Percentiles rank a stretch among this genome's conserved stretches.
Conservation (phyloP, 2,888 invertebrate species). For the Metellina segmentata region DNA sequence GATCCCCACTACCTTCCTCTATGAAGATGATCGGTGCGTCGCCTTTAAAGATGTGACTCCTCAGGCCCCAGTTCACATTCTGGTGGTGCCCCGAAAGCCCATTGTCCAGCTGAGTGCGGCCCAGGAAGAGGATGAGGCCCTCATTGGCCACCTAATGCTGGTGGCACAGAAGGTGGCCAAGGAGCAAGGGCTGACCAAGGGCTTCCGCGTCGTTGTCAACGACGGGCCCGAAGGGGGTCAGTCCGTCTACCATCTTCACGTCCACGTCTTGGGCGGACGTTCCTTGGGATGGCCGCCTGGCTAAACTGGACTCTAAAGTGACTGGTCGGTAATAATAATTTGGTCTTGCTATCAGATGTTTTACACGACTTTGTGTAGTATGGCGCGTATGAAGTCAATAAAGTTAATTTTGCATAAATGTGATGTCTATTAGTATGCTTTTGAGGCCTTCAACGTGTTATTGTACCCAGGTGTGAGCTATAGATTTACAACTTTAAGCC, state of each 20-base stretch:
- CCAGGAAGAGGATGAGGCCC: conserved; percentile 77
- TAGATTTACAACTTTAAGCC: too few species aligned
- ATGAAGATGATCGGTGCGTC: conserved; percentile 83
- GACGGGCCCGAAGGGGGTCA: conserved; percentile 83
- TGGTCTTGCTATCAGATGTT: too few species aligned
- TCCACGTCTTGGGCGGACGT: conserved; percentile 83
- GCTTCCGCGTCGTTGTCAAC: conserved; percentile 81
- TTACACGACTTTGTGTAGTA: too few species aligned
- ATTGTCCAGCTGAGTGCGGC: conserved; percentile 77
- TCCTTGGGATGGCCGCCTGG: conserved; percentile 84
- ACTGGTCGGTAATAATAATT: too few species aligned
- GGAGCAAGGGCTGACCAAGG: conserved; percentile 75
- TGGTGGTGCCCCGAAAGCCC: conserved; percentile 79
- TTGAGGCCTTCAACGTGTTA: too few species aligned
- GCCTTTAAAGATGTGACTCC: conserved; percentile 83
- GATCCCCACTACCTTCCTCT: conserved; percentile 83
- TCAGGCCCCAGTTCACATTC: conserved; percentile 83
- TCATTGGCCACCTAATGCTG: conserved; percentile 82
- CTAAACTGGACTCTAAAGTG: conserved; percentile 77
- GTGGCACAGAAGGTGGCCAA: conserved; percentile 81
- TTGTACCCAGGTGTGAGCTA: too few species aligned
- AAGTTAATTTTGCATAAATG: too few species aligned
- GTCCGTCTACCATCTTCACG: conserved; percentile 83
- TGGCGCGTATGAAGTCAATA: too few species aligned
- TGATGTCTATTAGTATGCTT: too few species aligned